Evolutionary conservation across 2,113 vertebrate species (phyloP), one percentile per base, ranked within the genome.

Genomic region (Perognathus longimembris): DNA sequence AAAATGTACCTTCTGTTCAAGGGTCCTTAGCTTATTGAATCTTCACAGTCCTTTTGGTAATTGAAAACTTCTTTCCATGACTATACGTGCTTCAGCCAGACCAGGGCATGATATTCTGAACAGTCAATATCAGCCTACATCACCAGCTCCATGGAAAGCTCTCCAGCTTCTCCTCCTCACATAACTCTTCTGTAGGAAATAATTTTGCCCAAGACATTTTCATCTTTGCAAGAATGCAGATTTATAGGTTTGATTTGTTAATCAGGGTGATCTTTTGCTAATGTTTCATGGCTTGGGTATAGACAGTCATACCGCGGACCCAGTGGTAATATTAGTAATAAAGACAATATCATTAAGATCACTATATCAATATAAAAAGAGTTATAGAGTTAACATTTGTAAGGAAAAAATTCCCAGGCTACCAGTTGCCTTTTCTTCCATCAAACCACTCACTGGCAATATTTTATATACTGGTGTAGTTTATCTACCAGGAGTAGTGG

Each of bases 401-500:
- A 82, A 90, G 34, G 34, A 45, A 84, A 38, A 79, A 96, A 89
- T 57, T 40, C 75, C 50, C n/a, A 50, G 57, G 67, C 93, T 97
- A 96, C 90, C 78, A 69, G 76, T 96, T 94, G 93, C 70, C 85
- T 97, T 89, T 45, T 92, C 77, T 95, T 80, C 80, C 63, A 88
- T 97, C 96, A 95, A 91, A 67, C 90, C 1, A 14, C 42, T 92
- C 4, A 6, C 89, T 93, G 85, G 89, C 95, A 92, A 90, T 93
- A 86, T 96, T 97, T 97, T 97, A 95, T 94, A 42, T 86, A 82
- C 67, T 91, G 42, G 17, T 0, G 4, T 32, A 92, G 91, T 97
- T 97, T 97, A 96, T 96, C 86, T 94, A 96, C 69, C 90, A 95
- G 77, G 82, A 36, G n/a, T 95, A 96, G 97, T 97, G 96, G 96